These are phyloP conservation scores for Zaprionus kolodkinae DNA, from an alignment of 1,140 invertebrate genomes.

Conservation along the genomic window DNA sequence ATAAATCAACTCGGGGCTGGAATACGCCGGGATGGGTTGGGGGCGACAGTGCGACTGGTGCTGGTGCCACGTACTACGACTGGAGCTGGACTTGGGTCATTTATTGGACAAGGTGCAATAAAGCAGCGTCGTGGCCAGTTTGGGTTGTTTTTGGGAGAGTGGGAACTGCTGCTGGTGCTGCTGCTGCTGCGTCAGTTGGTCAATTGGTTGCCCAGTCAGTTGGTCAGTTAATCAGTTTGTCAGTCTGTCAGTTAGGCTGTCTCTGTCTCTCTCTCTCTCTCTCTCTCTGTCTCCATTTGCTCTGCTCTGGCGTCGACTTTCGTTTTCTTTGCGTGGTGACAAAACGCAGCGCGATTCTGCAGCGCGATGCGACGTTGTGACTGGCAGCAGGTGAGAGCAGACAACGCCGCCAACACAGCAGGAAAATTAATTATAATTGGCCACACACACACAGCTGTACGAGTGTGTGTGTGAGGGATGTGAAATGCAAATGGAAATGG, in stretches of 20 bases:
- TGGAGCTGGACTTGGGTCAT: slow-evolving; percentile 28
- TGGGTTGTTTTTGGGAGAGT: slow-evolving; percentile 42
- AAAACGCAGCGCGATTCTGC: slow-evolving; percentile 71
- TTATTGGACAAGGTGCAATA: slow-evolving; percentile 34
- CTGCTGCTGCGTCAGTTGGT: slow-evolving; percentile 4
- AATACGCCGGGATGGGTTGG: background rate
- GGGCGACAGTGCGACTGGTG: background rate
- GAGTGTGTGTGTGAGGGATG: slow-evolving; percentile 26
- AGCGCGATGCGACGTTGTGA: slow-evolving; percentile 43
- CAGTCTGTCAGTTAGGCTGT: slow-evolving; percentile 15
- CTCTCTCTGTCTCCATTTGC: background rate
- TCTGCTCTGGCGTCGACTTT: slow-evolving; percentile 49
- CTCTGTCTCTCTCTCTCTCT: background rate
- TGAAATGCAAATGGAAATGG: slow-evolving; percentile 41
- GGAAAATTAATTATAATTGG: slow-evolving; percentile 80
- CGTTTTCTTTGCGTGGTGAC: slow-evolving; percentile 71
- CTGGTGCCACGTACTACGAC: slow-evolving; percentile 4
- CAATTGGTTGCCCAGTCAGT: slow-evolving; percentile 32
- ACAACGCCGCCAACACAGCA: background rate
- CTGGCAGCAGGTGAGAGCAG: slow-evolving; percentile 45
- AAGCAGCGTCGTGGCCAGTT: slow-evolving; percentile 13
- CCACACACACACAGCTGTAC: slow-evolving; percentile 4
- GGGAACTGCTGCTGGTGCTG: background rate
- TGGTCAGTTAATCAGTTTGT: slow-evolving; percentile 48
- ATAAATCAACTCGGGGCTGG: slow-evolving; percentile 7